Percentiles rank a stretch among this genome's conserved stretches.
Conservation (phyloP, 2,797 vertebrate species). For the Premnoplex brunnescens region DNA sequence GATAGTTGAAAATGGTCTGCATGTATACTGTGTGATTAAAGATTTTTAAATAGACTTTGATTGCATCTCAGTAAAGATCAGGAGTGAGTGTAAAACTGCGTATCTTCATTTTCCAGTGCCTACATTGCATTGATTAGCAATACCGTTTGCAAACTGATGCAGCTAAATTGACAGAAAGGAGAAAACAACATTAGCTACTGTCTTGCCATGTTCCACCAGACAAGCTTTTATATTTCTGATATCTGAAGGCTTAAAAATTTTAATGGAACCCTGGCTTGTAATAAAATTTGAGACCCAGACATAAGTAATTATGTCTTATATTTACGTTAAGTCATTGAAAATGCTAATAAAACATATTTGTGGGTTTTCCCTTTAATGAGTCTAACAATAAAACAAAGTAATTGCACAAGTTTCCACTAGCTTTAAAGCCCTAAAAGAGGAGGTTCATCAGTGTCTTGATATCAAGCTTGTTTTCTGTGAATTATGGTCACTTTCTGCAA, state of each 20-base stretch:
- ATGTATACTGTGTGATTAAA: conserved; percentile 24
- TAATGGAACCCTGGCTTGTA: conserved; percentile 21
- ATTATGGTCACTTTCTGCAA: conserved; percentile 65
- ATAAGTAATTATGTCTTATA: conserved; percentile 49
- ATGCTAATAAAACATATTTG: conserved; percentile 57
- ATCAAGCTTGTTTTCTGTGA: conserved; percentile 67
- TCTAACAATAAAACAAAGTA: conserved; percentile 50
- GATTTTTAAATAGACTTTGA: conserved; percentile 51
- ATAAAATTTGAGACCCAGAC: conserved; percentile 39
- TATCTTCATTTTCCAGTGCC: conserved; percentile 56
- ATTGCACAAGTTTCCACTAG: background rate
- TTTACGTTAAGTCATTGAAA: conserved; percentile 46
- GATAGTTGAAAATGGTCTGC: background rate
- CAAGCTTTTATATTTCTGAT: background rate
- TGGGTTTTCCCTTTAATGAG: conserved; percentile 46
- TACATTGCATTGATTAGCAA: conserved; percentile 56
- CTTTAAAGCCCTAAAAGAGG: conserved; percentile 37
- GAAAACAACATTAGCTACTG: background rate
- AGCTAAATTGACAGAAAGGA: conserved; percentile 17
- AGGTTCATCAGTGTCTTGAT: conserved; percentile 38
- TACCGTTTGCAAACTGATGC: conserved; percentile 17
- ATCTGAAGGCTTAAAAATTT: conserved; percentile 23
- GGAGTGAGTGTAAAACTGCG: background rate
- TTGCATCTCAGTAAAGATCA: conserved; percentile 19
- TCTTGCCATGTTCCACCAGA: background rate